A percentile compares a stretch with the other conserved stretches of the same genome.
Conservation (phyloP, 2,888 invertebrate species). For the Mycalesis mineus region DNA sequence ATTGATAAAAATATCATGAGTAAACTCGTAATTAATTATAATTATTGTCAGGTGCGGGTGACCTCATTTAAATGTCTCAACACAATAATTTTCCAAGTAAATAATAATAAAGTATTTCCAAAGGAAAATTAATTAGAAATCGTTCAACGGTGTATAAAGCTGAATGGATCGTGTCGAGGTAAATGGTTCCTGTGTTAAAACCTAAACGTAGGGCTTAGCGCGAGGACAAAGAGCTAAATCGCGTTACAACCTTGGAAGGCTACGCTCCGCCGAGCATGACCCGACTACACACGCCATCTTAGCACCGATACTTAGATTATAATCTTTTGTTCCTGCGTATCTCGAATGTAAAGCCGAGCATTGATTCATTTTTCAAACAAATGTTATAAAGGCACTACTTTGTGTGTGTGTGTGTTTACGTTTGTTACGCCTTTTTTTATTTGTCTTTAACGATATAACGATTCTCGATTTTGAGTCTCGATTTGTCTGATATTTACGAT, state of each 20-base stretch:
- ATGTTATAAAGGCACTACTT: too few species aligned
- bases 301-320: slow-evolving; percentile 26
- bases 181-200: slow-evolving; percentile 41
- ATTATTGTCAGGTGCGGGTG: too few species aligned
- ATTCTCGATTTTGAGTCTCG: too few species aligned
- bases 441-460: too few species aligned
- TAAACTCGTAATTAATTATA: too few species aligned
- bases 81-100: too few species aligned
- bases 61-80: too few species aligned
- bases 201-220: slow-evolving; percentile 36
- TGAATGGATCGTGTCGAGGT: slow-evolving; percentile 31
- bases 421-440: too few species aligned
- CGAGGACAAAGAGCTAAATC: slow-evolving; percentile 41
- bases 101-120: not conserved
- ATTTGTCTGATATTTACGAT: too few species aligned
- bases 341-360: slow-evolving; percentile 6
- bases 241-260: slow-evolving; percentile 69
- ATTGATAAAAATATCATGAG: too few species aligned
- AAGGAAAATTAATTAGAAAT: not conserved
- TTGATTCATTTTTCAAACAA: not conserved
- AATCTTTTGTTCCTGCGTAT: slow-evolving; percentile 22
- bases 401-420: too few species aligned
- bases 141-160: slow-evolving; percentile 7
- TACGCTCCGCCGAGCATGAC: slow-evolving; percentile 68
- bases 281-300: slow-evolving; percentile 40